Evolutionary conservation across 1,140 invertebrate species (phyloP).

Genomic region (Druon quercuslanigerum): DNA sequence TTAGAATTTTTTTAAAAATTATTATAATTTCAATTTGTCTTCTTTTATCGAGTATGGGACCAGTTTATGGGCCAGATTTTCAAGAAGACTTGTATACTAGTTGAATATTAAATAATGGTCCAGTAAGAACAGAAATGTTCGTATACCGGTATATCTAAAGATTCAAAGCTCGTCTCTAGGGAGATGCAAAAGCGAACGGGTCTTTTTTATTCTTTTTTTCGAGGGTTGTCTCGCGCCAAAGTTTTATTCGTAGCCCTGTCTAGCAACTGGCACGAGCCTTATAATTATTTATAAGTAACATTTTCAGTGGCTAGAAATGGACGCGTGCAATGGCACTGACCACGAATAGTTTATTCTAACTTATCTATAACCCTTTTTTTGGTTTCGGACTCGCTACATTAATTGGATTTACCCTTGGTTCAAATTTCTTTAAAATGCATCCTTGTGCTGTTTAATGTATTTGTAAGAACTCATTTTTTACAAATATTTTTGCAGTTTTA

Average conservation of each 20-base stretch:
- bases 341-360: conserved; percentile 21
- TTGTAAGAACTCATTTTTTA: too few relatives aligned
- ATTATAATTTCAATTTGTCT: too few relatives aligned
- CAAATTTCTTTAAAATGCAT: background rate
- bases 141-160: conserved; percentile 10
- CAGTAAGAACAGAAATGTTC: background rate
- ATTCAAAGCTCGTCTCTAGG: conserved; percentile 14
- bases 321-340: conserved; percentile 28
- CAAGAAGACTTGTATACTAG: conserved; percentile 18
- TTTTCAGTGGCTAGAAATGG: conserved; percentile 29
- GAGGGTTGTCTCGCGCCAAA: conserved; percentile 26
- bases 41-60: background rate
- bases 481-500: too few relatives aligned
- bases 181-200: conserved; percentile 20
- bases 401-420: background rate
- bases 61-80: conserved; percentile 25
- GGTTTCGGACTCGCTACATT: conserved; percentile 7
- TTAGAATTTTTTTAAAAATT: too few relatives aligned
- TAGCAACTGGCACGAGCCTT: conserved; percentile 49
- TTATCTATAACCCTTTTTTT: conserved; percentile 1
- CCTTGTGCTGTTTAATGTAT: background rate
- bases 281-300: conserved; percentile 53
- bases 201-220: background rate
- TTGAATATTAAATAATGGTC: conserved; percentile 30
- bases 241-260: conserved; percentile 38